A percentile compares a stretch with the other conserved stretches of the same genome.
Conservation (phyloP, 2,113 vertebrate genomes). For the Macroglossus sobrinus region DNA sequence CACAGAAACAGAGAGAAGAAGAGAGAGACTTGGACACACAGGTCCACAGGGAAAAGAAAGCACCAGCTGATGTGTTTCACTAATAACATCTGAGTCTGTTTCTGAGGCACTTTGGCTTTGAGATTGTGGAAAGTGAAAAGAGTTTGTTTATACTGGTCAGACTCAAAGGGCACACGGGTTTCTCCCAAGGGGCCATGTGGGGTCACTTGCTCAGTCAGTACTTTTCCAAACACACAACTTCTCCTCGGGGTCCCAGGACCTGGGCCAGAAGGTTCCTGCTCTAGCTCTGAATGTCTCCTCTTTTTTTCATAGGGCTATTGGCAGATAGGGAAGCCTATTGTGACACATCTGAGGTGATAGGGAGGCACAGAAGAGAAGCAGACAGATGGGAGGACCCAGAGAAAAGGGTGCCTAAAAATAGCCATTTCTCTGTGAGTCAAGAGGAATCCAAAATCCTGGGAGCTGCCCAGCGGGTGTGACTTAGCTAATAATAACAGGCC, state of each 20-base stretch:
- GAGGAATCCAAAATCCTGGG: not conserved
- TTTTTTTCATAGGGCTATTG: not conserved
- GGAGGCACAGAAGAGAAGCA: not conserved
- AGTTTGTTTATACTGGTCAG: not conserved
- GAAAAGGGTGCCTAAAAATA: slow-evolving; percentile 30
- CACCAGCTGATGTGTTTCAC: fast-evolving
- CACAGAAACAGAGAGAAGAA: not conserved
- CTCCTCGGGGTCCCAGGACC: not conserved
- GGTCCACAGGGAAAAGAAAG: not conserved
- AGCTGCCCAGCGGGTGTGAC: not conserved
- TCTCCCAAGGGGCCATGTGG: not conserved
- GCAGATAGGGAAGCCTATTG: not conserved
- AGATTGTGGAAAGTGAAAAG: not conserved
- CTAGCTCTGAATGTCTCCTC: not conserved
- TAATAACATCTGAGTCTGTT: not conserved
- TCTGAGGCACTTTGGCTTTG: not conserved
- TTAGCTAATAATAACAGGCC: not conserved
- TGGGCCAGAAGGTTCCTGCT: not conserved
- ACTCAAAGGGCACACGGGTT: not conserved
- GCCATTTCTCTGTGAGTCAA: not conserved
- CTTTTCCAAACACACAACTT: slow-evolving; percentile 37
- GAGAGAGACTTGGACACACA: not conserved
- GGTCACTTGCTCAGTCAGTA: not conserved
- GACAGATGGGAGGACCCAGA: not conserved
- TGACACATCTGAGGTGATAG: not conserved